A percentile compares a stretch with the other conserved stretches of the same genome.
Evolutionary conservation across 2,113 vertebrate genomes (phyloP).

Genomic region (Neolamprologus fasciatus): DNA sequence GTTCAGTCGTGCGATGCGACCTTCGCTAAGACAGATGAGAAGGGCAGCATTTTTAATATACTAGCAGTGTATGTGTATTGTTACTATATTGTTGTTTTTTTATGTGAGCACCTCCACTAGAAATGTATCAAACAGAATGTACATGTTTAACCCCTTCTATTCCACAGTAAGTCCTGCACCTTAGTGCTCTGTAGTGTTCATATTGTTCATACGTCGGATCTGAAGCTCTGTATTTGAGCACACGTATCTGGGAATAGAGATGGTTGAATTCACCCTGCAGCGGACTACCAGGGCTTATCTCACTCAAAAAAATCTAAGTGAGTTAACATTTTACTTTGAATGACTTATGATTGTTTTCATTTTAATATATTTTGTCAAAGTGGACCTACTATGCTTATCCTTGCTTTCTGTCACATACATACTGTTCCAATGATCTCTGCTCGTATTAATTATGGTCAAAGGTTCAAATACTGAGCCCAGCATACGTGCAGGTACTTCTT

Average conservation of each 20-base stretch:
- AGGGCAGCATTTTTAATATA: slow-evolving; percentile 11
- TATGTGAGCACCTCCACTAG: slow-evolving; percentile 10
- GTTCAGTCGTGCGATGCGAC: not conserved
- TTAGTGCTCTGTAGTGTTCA: slow-evolving; percentile 29
- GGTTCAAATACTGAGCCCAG: not conserved
- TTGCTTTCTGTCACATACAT: not conserved
- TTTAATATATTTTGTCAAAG: not conserved
- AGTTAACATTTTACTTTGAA: not conserved
- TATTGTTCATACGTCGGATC: not conserved
- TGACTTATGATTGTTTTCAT: not conserved
- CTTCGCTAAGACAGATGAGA: not conserved
- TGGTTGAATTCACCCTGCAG: not conserved
- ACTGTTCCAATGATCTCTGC: not conserved
- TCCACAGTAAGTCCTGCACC: slow-evolving; percentile 24
- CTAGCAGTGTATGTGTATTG: slow-evolving; percentile 9
- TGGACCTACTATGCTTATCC: not conserved
- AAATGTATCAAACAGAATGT: slow-evolving; percentile 50
- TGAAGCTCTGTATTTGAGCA: not conserved
- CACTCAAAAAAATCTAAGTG: not conserved
- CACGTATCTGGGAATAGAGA: not conserved
- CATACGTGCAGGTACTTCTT: fast-evolving
- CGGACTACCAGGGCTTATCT: not conserved
- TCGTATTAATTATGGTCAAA: not conserved
- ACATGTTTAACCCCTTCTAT: slow-evolving; percentile 14
- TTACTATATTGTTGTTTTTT: slow-evolving; percentile 30